phyloP scores from a whole-genome alignment of 2,113 vertebrate genomes.

The cat (Felis catus) region DNA sequence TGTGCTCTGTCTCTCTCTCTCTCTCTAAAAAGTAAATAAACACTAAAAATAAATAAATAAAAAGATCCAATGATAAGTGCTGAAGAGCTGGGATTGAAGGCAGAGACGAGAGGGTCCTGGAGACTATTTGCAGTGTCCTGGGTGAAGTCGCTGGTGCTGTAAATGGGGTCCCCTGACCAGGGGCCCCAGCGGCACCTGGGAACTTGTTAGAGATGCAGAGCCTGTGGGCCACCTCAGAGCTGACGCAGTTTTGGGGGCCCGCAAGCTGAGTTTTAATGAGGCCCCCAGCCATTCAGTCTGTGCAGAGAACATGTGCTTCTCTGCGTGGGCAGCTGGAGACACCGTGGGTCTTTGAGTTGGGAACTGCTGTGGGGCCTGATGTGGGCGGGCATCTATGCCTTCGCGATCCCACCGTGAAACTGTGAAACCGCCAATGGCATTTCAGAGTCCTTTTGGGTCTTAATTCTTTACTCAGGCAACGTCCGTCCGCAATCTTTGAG shows the following conservation, averaged over 20 bases:
- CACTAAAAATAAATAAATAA: no score
- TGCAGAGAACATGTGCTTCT: fast-evolving
- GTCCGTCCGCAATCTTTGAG: not conserved
- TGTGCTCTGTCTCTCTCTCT: no score
- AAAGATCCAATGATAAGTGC: not conserved
- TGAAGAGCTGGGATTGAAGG: not conserved
- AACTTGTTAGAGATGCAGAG: not conserved
- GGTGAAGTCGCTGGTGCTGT: no score
- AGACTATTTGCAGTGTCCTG: not conserved
- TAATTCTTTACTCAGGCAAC: not conserved
- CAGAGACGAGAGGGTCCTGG: no score
- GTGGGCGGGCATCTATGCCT: fast-evolving
- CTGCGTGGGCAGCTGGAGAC: not conserved
- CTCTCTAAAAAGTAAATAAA: no score
- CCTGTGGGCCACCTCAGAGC: no score
- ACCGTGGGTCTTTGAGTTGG: no score
- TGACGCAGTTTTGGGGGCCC: fast-evolving
- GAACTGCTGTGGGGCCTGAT: no score
- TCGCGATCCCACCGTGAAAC: fast-evolving
- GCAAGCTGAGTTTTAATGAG: not conserved
- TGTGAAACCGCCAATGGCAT: not conserved
- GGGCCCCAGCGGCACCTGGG: not conserved
- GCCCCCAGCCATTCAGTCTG: no score
- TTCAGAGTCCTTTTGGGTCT: not conserved
- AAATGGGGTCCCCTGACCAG: not conserved